Conservation (phyloP, 2,888 invertebrate species). For the Luffia ferchaultella region DNA sequence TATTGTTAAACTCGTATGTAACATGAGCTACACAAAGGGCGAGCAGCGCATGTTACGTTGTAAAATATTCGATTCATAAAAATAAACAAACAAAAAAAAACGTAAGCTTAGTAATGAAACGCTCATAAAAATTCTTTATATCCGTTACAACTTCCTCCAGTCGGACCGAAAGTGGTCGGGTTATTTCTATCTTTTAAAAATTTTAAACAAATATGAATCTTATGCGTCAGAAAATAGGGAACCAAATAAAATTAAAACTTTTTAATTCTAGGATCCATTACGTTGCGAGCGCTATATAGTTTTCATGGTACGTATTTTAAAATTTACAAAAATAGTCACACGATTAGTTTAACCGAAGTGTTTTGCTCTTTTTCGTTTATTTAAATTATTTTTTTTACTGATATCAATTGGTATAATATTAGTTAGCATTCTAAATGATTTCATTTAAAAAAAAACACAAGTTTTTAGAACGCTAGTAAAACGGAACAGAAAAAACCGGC, state of each 20-base stretch:
- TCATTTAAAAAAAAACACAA: too few species aligned
- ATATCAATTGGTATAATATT: too few species aligned
- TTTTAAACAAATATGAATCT: neutral
- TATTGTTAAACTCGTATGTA: too few species aligned
- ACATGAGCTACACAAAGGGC: too few species aligned
- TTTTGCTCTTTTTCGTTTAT: neutral
- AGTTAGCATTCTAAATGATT: too few species aligned
- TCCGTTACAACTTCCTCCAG: conserved; percentile 50
- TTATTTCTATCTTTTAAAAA: neutral
- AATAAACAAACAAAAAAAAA: conserved; percentile 21
- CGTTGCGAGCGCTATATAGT: neutral
- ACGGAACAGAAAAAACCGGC: too few species aligned
- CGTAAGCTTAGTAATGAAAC: conserved; percentile 31
- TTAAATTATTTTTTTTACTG: neutral
- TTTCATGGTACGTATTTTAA: neutral
- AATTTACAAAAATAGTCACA: neutral
- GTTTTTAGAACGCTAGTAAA: too few species aligned
- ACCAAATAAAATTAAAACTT: neutral
- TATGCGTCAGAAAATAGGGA: neutral
- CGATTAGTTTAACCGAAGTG: neutral
- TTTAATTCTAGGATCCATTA: neutral
- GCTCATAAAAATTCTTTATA: conserved; percentile 48
- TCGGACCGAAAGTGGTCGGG: conserved; percentile 22
- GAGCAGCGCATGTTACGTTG: too few species aligned
- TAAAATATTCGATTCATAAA: conserved; percentile 13